Percentiles rank a stretch among this genome's conserved stretches.
Evolutionary conservation across 2,888 invertebrate genomes (phyloP).

Genomic region (Acanthosepion esculentum): DNA sequence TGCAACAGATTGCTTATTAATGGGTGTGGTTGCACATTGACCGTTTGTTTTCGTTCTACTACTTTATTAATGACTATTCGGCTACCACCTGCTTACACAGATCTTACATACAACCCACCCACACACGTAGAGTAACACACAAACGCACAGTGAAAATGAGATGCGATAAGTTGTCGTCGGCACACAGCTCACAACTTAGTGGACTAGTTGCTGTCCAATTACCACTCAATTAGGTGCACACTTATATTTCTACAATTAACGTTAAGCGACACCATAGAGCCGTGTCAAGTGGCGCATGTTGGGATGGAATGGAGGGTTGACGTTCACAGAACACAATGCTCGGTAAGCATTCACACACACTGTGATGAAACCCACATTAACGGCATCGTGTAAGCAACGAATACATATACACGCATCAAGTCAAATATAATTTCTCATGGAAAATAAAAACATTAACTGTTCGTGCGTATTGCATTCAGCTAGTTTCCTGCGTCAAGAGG

Average conservation of each 20-base stretch:
- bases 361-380: not conserved
- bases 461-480: not conserved
- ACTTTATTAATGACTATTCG: not conserved
- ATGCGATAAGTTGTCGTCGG: not conserved
- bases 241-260: conserved; percentile 21
- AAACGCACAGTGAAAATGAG: not conserved
- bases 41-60: not conserved
- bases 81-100: no score
- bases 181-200: not conserved
- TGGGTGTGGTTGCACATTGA: not conserved
- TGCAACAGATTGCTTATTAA: not conserved
- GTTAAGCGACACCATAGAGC: not conserved
- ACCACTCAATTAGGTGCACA: conserved; percentile 13
- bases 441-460: not conserved
- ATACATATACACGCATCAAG: not conserved
- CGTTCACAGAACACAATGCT: not conserved
- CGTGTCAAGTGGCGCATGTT: not conserved
- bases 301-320: not conserved
- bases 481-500: conserved; percentile 33
- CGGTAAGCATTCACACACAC: not conserved
- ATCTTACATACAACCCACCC: not conserved
- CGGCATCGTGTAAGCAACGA: not conserved
- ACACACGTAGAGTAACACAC: not conserved
- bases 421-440: conserved; percentile 25
- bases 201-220: not conserved